A percentile compares a stretch with the other conserved stretches of the same genome.
Evolutionary conservation across 2,888 invertebrate genomes (phyloP).

Genomic region (Vesta saturnalis): DNA sequence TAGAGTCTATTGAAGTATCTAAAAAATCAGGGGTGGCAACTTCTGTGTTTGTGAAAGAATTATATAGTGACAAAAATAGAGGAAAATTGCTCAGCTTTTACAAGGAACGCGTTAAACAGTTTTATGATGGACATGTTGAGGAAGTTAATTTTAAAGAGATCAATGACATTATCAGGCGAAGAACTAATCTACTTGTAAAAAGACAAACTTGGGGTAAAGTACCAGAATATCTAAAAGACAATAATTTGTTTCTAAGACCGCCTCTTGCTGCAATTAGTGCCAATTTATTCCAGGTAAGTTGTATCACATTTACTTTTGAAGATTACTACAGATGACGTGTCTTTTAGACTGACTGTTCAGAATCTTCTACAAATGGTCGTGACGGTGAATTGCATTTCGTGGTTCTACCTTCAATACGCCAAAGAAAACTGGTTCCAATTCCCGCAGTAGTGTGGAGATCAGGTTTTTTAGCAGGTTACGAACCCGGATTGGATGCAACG

Average conservation of each 20-base stretch:
- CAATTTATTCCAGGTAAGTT: constrained; percentile 79
- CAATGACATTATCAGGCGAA: constrained; percentile 81
- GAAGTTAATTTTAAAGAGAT: constrained; percentile 86
- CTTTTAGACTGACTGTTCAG: constrained; percentile 81
- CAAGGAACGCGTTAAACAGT: constrained; percentile 86
- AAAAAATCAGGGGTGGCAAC: constrained; percentile 78
- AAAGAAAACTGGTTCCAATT: constrained; percentile 82
- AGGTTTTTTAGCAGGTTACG: constrained; percentile 86
- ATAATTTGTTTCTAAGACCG: constrained; percentile 75
- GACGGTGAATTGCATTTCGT: constrained; percentile 90
- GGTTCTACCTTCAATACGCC: constrained; percentile 80
- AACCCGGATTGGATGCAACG: constrained; percentile 85
- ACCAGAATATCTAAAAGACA: constrained; percentile 78
- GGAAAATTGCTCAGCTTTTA: constrained; percentile 87
- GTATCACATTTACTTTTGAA: neutral
- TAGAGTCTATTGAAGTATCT: constrained; percentile 78
- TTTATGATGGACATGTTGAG: constrained; percentile 87
- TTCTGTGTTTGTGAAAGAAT: constrained; percentile 82
- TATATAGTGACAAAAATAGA: constrained; percentile 83
- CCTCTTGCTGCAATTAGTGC: constrained; percentile 84
- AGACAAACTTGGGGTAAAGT: constrained; percentile 82
- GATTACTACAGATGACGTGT: constrained; percentile 10
- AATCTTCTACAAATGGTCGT: constrained; percentile 77
- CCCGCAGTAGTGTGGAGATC: constrained; percentile 83
- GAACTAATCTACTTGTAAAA: constrained; percentile 83